Conservation (phyloP, 2,113 vertebrate genomes). For the Megalops atlanticus region DNA sequence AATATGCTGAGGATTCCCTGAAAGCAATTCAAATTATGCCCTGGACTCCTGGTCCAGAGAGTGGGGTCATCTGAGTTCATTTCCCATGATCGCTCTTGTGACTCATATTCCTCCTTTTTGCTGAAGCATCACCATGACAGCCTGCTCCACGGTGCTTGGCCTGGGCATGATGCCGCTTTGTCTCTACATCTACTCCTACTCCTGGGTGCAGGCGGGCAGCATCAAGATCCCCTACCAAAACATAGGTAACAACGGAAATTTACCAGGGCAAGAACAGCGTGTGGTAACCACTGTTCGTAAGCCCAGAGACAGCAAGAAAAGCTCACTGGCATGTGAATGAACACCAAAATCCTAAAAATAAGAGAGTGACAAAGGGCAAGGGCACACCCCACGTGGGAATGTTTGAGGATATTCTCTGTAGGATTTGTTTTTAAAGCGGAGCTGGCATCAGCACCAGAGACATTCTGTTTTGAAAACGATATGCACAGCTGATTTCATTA, state of each 20-base stretch:
- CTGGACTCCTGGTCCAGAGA: too few relatives aligned
- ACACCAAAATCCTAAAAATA: too few relatives aligned
- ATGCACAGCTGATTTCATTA: too few relatives aligned
- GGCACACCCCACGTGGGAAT: too few relatives aligned
- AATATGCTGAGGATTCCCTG: too few relatives aligned
- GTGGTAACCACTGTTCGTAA: not conserved
- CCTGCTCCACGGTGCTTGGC: constrained; percentile 57
- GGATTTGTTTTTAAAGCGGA: too few relatives aligned
- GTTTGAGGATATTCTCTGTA: too few relatives aligned
- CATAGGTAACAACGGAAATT: constrained; percentile 48
- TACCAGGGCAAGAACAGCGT: not conserved
- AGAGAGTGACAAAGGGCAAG: too few relatives aligned
- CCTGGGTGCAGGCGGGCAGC: constrained; percentile 48
- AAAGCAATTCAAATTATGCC: too few relatives aligned
- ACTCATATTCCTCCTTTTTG: not conserved
- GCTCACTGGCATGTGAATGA: too few relatives aligned
- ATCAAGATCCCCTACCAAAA: constrained; percentile 55
- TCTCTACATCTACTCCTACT: constrained; percentile 52
- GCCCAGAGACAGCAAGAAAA: not conserved
- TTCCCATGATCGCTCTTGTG: not conserved
- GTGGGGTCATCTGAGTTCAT: not conserved
- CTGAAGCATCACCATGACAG: constrained; percentile 61
- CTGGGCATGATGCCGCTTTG: constrained; percentile 60
- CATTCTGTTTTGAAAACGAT: too few relatives aligned
- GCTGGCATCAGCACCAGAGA: too few relatives aligned